These are phyloP conservation scores for Serripes groenlandicus DNA, from an alignment of 2,888 invertebrate genomes.

Conservation along the genomic window DNA sequence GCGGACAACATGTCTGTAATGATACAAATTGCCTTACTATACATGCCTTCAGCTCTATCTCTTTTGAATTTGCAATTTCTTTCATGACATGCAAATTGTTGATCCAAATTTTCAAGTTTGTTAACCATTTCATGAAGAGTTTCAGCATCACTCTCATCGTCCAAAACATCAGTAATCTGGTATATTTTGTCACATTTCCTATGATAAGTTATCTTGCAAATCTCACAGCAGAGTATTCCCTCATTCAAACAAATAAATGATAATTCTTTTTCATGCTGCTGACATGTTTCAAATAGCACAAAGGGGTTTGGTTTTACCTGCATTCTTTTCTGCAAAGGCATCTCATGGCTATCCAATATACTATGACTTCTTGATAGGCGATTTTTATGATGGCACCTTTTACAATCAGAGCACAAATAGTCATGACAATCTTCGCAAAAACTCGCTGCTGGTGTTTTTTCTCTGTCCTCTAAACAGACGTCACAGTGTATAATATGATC, in stretches of 20 bases:
- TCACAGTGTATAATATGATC: not conserved
- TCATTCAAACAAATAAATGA: not conserved
- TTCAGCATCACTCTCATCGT: not conserved
- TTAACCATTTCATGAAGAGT: not conserved
- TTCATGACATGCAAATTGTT: not conserved
- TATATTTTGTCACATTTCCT: not conserved
- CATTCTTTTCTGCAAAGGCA: not conserved
- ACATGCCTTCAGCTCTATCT: not conserved
- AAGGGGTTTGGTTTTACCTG: not conserved
- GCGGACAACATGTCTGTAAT: not conserved
- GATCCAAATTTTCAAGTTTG: not conserved
- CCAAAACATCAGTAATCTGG: not conserved
- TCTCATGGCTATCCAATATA: not conserved
- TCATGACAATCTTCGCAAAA: not conserved
- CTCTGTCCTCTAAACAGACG: constrained; percentile 1
- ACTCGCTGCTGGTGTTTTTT: not conserved
- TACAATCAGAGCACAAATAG: not conserved
- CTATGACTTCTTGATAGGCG: not conserved
- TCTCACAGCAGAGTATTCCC: not conserved
- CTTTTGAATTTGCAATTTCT: not conserved
- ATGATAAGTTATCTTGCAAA: not conserved
- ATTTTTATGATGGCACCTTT: not conserved
- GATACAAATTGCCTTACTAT: not conserved
- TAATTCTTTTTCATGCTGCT: not conserved
- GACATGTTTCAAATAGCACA: not conserved